A percentile compares a stretch with the other conserved stretches of the same genome.
These are phyloP conservation scores for Trichogramma evanescens DNA, from an alignment of 2,888 invertebrate genomes.

Conservation along the genomic window DNA sequence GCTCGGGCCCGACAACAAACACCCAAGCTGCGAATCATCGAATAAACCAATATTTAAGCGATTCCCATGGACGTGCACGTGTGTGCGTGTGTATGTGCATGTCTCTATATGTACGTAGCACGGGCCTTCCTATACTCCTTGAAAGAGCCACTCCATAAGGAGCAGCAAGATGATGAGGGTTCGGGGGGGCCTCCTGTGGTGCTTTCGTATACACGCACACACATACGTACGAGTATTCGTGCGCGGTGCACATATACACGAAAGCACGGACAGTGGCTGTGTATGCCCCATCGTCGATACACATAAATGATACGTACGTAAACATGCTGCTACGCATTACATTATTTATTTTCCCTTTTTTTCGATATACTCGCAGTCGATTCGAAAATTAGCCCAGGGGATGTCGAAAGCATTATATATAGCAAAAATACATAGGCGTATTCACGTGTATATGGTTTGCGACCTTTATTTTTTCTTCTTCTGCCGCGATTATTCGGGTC, in stretches of 20 bases:
- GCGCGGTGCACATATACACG: slow-evolving; percentile 23
- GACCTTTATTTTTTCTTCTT: too few species aligned
- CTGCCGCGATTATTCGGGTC: too few species aligned
- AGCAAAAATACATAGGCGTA: too few species aligned
- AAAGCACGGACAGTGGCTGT: too few species aligned
- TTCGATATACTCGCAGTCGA: too few species aligned
- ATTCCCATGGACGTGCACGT: slow-evolving; percentile 43
- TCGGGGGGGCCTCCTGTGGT: slow-evolving; percentile 38
- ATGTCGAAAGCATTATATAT: too few species aligned
- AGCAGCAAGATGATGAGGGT: too few species aligned
- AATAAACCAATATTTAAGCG: slow-evolving; percentile 42
- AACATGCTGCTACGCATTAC: slow-evolving; percentile 34
- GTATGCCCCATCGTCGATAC: too few species aligned
- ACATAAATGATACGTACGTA: slow-evolving; percentile 20
- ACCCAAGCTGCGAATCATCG: slow-evolving; percentile 9
- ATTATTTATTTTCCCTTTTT: not conserved
- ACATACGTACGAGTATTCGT: slow-evolving; percentile 15
- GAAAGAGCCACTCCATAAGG: slow-evolving; percentile 28
- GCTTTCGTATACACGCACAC: slow-evolving; percentile 31
- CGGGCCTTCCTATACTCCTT: slow-evolving; percentile 14
- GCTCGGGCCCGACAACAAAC: too few species aligned
- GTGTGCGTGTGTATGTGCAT: slow-evolving; percentile 27
- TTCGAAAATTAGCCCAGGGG: too few species aligned
- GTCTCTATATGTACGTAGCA: slow-evolving; percentile 19
- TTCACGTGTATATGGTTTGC: too few species aligned